Evolutionary conservation across 2,888 invertebrate genomes (phyloP).

Genomic region (Pycnomerus fuliginosus): DNA sequence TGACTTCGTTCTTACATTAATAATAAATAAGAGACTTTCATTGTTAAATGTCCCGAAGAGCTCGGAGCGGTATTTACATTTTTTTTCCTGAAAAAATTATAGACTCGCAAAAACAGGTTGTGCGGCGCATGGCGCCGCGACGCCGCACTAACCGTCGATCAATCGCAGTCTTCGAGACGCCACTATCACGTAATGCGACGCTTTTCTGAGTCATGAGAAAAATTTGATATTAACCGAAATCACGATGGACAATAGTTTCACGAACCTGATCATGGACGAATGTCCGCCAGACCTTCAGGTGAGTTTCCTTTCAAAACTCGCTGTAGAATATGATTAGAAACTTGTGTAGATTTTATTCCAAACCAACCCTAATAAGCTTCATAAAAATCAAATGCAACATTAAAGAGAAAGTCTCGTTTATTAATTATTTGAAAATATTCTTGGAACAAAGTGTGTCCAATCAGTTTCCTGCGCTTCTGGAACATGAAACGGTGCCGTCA

Average conservation of each 20-base stretch:
- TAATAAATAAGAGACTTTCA: not conserved
- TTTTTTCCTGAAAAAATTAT: not conserved
- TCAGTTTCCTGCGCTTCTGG: too few relatives aligned
- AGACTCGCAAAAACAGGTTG: constrained; percentile 5
- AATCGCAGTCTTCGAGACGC: constrained; percentile 27
- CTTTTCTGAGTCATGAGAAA: constrained; percentile 7
- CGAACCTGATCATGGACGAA: constrained; percentile 45
- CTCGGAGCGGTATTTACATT: constrained; percentile 2
- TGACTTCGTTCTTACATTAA: not conserved
- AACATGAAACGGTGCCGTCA: too few relatives aligned
- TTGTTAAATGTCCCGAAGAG: constrained; percentile 1
- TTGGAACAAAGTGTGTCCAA: too few relatives aligned
- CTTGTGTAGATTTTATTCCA: too few relatives aligned
- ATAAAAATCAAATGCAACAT: too few relatives aligned
- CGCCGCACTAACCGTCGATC: constrained; percentile 37
- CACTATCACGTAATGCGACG: constrained; percentile 19
- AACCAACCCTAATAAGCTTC: too few relatives aligned
- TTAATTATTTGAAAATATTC: too few relatives aligned
- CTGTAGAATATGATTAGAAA: not conserved
- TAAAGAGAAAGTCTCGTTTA: too few relatives aligned
- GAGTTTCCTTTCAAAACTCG: constrained; percentile 13
- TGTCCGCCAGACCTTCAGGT: constrained; percentile 47
- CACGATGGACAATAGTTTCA: constrained; percentile 43
- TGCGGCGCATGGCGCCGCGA: constrained; percentile 42
- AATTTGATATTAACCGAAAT: not conserved